Evolutionary conservation across 2,113 vertebrate genomes (phyloP).

Genomic region (Acanthisitta chloris): DNA sequence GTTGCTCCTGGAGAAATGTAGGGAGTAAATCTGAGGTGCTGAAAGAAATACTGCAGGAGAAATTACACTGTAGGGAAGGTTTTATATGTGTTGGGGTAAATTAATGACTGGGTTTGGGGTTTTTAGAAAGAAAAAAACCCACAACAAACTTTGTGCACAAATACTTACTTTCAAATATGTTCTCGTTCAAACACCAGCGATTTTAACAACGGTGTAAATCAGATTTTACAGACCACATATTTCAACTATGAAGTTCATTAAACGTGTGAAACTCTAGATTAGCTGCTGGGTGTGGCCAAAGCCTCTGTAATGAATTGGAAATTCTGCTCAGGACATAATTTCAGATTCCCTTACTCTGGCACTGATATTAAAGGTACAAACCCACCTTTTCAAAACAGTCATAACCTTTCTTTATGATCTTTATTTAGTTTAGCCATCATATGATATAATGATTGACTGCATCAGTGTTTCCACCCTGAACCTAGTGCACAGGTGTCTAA

Average conservation of each 20-base stretch:
- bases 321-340: conserved; percentile 59
- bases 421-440: not conserved
- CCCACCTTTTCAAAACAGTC: conserved; percentile 18
- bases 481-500: not conserved
- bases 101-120: conserved; percentile 49
- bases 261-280: conserved; percentile 78
- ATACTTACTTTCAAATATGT: conserved; percentile 55
- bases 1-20: not conserved
- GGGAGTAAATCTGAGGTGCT: conserved; percentile 72
- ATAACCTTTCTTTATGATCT: not conserved
- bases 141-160: conserved; percentile 58
- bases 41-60: conserved; percentile 77
- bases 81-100: conserved; percentile 63
- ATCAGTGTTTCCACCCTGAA: not conserved
- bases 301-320: conserved; percentile 67
- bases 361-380: conserved; percentile 9
- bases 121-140: not conserved
- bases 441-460: not conserved
- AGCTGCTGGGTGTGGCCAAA: conserved; percentile 68
- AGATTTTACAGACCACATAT: conserved; percentile 76
- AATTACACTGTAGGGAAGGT: conserved; percentile 58
- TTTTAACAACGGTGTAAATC: conserved; percentile 76
- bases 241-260: conserved; percentile 80
- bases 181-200: conserved; percentile 58
- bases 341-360: not conserved